Evolutionary conservation across 2,113 vertebrate species (phyloP).

Genomic region (Lipophrys pholis): DNA sequence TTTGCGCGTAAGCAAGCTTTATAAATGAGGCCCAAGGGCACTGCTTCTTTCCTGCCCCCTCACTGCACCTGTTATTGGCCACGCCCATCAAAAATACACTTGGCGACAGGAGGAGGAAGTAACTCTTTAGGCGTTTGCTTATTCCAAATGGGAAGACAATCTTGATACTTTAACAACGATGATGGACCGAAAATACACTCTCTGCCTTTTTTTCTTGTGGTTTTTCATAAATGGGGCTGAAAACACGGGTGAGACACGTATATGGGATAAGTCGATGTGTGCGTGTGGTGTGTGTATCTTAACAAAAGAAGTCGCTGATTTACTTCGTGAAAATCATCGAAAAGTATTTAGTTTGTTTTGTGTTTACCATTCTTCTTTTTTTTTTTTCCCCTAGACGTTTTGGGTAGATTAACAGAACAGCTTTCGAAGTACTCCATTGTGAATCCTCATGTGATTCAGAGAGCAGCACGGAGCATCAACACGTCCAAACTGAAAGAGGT

Average conservation of each 20-base stretch:
- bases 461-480: conserved; percentile 56
- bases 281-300: no score
- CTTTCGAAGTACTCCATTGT: conserved; percentile 73
- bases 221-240: conserved; percentile 29
- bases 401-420: conserved; percentile 23
- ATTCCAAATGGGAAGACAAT: background rate
- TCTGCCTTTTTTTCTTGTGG: conserved; percentile 15
- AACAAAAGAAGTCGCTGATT: no score
- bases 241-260: conserved; percentile 60
- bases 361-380: no score
- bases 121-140: accelerated
- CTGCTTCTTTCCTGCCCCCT: no score
- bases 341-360: no score
- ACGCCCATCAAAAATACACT: conserved; percentile 34
- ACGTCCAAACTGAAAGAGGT: conserved; percentile 48
- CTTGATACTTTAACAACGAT: background rate
- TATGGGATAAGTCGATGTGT: no score
- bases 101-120: background rate
- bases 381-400: conserved; percentile 44
- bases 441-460: conserved; percentile 67
- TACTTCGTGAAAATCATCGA: no score
- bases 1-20: no score
- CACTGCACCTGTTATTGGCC: conserved; percentile 16
- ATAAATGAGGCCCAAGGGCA: no score
- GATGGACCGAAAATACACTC: conserved; percentile 18